Conservation (phyloP, 2,888 invertebrate genomes). For the Chaetogeoica ovagalla region DNA sequence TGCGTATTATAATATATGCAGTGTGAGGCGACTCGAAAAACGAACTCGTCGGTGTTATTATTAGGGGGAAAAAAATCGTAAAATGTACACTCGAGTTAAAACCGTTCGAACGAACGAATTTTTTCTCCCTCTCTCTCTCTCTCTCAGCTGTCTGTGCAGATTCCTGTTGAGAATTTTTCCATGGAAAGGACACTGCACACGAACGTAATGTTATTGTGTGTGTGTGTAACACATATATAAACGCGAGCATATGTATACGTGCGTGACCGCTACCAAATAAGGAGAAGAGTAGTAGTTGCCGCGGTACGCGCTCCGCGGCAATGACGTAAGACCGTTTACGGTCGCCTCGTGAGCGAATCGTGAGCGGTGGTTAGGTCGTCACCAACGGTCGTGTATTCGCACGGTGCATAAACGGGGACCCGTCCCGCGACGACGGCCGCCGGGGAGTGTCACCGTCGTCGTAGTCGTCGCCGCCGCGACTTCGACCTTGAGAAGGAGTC, state of each 20-base stretch:
- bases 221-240: background rate
- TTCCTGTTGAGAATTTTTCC: background rate
- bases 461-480: background rate
- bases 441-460: constrained; percentile 42
- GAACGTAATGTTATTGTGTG: background rate
- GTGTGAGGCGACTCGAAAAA: background rate
- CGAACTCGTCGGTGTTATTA: background rate
- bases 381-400: background rate
- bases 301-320: constrained; percentile 7
- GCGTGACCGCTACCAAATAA: constrained; percentile 49
- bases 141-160: background rate
- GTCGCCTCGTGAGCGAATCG: constrained; percentile 9
- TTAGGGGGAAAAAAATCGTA: background rate
- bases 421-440: constrained; percentile 7
- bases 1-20: too few species aligned
- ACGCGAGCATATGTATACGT: background rate
- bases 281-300: constrained; percentile 40
- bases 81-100: background rate
- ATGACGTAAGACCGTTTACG: constrained; percentile 49
- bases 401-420: constrained; percentile 35
- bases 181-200: constrained; percentile 1
- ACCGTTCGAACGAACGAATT: background rate
- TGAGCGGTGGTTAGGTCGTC: background rate
- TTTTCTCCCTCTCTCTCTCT: background rate
- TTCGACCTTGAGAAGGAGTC: constrained; percentile 20